phyloP scores from a whole-genome alignment of 2,797 vertebrate species.

The Phrynocephalus vlangalii region DNA sequence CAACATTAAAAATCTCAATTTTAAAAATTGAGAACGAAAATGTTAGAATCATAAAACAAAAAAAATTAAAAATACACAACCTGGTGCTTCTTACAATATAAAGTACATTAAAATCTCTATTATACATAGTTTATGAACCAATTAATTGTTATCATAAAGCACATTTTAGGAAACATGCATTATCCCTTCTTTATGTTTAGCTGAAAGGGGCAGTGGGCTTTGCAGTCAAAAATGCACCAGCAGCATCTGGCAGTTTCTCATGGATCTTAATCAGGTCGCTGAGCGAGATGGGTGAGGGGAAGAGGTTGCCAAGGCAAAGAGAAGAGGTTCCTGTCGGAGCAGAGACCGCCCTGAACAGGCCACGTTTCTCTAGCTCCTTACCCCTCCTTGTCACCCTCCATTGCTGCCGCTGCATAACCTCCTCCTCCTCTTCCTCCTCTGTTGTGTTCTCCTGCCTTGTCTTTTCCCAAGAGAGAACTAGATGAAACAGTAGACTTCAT shows the following conservation, averaged over 20 bases:
- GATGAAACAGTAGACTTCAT: constrained; percentile 9
- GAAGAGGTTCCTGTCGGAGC: neutral
- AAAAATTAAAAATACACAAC: constrained; percentile 76
- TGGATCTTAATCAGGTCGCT: constrained; percentile 67
- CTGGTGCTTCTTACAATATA: constrained; percentile 93
- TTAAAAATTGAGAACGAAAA: constrained; percentile 11
- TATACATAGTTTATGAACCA: constrained; percentile 90
- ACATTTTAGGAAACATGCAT: constrained; percentile 88
- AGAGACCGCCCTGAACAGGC: neutral
- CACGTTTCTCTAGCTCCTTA: constrained; percentile 21
- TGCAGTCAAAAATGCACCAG: constrained; percentile 54
- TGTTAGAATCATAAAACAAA: constrained; percentile 35
- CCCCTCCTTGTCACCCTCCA: constrained; percentile 2
- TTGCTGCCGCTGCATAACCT: neutral
- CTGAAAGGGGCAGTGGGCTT: constrained; percentile 79
- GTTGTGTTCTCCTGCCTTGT: neutral
- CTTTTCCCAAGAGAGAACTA: constrained; percentile 6
- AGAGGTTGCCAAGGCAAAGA: constrained; percentile 20
- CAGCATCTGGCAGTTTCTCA: constrained; percentile 53
- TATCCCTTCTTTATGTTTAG: constrained; percentile 89
- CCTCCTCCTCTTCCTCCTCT: neutral
- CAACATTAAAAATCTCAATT: constrained; percentile 17
- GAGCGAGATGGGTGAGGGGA: constrained; percentile 30
- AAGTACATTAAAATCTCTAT: constrained; percentile 90
- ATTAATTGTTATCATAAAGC: constrained; percentile 86